Conservation (phyloP, 2,797 vertebrate genomes). For the Notamacropus eugenii region DNA sequence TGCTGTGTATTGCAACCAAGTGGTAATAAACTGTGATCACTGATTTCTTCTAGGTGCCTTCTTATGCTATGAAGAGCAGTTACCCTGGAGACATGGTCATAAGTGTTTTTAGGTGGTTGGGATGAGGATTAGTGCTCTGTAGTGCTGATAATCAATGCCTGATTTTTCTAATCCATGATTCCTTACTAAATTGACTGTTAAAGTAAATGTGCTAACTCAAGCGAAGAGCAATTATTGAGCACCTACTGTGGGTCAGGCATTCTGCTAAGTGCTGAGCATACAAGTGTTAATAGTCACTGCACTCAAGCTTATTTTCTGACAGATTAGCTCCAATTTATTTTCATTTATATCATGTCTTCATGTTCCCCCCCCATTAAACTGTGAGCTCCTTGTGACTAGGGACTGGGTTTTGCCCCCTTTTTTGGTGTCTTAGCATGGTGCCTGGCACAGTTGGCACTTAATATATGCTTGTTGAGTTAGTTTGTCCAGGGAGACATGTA, state of each 20-base stretch:
- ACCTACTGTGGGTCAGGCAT: not conserved
- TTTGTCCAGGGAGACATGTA: not conserved
- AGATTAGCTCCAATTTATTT: not conserved
- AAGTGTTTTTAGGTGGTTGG: not conserved
- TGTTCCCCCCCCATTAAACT: not conserved
- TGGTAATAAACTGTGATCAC: conserved; percentile 70
- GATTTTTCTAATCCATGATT: not conserved
- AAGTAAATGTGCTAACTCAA: not conserved
- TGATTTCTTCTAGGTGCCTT: conserved; percentile 46
- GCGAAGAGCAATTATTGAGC: not conserved
- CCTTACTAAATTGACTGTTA: not conserved
- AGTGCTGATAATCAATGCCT: not conserved
- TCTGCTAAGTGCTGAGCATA: not conserved
- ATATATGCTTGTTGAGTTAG: not conserved
- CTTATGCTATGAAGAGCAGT: not conserved
- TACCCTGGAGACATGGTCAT: not conserved
- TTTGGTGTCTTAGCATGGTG: not conserved
- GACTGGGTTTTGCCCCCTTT: not conserved
- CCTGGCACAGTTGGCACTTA: not conserved
- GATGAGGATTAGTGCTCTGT: not conserved
- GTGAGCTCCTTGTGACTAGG: not conserved
- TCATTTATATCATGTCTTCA: not conserved
- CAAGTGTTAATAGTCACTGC: not conserved
- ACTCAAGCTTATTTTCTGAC: not conserved
- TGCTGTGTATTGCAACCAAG: conserved; percentile 59